These are phyloP conservation scores for Pampusana beccarii DNA, from an alignment of 2,113 vertebrate species.

Conservation along the genomic window DNA sequence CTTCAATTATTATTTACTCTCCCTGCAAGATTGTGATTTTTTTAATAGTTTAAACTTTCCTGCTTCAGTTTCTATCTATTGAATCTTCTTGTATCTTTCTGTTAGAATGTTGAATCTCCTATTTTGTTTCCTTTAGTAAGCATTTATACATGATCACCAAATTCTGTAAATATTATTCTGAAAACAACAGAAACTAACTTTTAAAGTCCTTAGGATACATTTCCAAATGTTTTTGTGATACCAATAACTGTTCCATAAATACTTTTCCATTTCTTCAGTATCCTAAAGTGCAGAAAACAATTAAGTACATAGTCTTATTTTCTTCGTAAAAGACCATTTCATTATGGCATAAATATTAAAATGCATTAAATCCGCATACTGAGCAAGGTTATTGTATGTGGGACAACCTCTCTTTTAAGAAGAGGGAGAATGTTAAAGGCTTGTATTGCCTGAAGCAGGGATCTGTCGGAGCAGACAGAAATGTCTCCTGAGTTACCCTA, in stretches of 20 bases:
- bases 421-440: background rate
- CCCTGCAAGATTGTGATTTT: background rate
- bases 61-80: background rate
- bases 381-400: background rate
- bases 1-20: background rate
- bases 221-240: background rate
- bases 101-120: background rate
- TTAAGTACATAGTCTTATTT: background rate
- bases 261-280: background rate
- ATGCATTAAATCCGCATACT: background rate
- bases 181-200: background rate
- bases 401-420: background rate
- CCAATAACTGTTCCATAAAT: background rate
- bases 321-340: background rate
- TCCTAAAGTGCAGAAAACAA: background rate
- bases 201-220: background rate
- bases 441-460: slow-evolving; percentile 4
- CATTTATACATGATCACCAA: background rate
- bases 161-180: background rate
- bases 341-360: background rate
- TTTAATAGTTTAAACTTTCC: background rate
- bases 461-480: background rate
- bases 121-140: background rate
- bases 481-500: background rate
- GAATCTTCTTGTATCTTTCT: background rate